A percentile compares a stretch with the other conserved stretches of the same genome.
These are phyloP conservation scores for Oryctolagus cuniculus DNA, from an alignment of 2,113 vertebrate genomes.

Conservation along the genomic window DNA sequence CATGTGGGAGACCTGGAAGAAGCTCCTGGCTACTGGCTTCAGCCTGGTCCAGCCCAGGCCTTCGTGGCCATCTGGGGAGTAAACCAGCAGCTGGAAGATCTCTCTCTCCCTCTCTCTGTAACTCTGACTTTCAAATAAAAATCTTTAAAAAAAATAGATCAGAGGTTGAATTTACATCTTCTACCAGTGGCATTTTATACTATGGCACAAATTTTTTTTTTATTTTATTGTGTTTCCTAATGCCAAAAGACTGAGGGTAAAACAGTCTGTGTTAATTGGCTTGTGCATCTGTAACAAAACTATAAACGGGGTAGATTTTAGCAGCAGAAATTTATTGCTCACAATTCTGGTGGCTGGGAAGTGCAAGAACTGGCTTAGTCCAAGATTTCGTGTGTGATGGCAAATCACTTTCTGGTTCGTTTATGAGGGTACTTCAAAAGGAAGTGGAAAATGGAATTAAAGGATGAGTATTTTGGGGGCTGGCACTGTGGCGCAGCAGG, in stretches of 20 bases:
- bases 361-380: not conserved
- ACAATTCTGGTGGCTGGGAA: not conserved
- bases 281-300: not conserved
- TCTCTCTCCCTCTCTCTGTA: too few relatives aligned
- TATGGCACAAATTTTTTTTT: not conserved
- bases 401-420: not conserved
- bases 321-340: not conserved
- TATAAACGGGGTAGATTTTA: not conserved
- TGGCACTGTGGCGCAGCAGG: too few relatives aligned
- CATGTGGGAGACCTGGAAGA: too few relatives aligned
- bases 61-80: too few relatives aligned
- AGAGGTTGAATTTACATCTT: not conserved
- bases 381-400: not conserved
- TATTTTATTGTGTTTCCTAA: not conserved
- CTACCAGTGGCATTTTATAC: not conserved
- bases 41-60: too few relatives aligned
- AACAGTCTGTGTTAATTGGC: not conserved
- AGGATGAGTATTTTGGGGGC: too few relatives aligned
- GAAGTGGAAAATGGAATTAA: too few relatives aligned
- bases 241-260: not conserved
- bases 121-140: too few relatives aligned
- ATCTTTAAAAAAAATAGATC: not conserved
- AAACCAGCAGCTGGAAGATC: too few relatives aligned
- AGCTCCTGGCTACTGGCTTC: too few relatives aligned
- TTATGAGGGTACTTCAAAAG: not conserved